A percentile compares a stretch with the other conserved stretches of the same genome.
phyloP scores from a whole-genome alignment of 2,797 vertebrate genomes.

The Leptoclinus maculatus region DNA sequence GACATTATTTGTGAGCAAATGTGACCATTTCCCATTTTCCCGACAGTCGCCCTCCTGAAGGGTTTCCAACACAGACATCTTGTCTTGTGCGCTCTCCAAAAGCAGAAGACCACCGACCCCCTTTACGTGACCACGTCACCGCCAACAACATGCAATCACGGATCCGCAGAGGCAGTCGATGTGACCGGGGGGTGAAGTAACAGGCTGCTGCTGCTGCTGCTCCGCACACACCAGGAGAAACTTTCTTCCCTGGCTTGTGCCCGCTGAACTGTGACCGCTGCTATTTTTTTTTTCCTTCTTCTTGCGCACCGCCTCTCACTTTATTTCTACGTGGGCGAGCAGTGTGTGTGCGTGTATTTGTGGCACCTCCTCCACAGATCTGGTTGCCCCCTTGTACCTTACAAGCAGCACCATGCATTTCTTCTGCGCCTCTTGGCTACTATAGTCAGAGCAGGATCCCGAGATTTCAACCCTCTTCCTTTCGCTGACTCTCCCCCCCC shows the following conservation, averaged over 20 bases:
- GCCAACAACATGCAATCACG: constrained; percentile 42
- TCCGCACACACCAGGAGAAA: constrained; percentile 45
- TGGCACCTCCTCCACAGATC: constrained; percentile 77
- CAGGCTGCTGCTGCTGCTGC: constrained; percentile 38
- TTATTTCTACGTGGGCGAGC: constrained; percentile 77
- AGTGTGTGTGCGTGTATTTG: constrained; percentile 47
- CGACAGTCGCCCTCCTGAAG: constrained; percentile 30
- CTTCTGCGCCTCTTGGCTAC: constrained; percentile 49
- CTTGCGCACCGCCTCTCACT: constrained; percentile 60
- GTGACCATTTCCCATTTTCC: constrained; percentile 44
- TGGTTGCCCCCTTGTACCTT: constrained; percentile 49
- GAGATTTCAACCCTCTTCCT: constrained; percentile 32
- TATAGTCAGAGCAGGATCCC: constrained; percentile 67
- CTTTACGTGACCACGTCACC: constrained; percentile 32
- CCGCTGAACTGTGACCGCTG: constrained; percentile 61
- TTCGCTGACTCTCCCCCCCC: background rate
- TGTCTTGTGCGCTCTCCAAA: constrained; percentile 43
- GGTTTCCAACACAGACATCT: constrained; percentile 47
- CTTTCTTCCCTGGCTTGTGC: constrained; percentile 47
- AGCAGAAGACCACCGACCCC: constrained; percentile 56
- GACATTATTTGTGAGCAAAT: constrained; percentile 28
- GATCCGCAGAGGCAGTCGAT: constrained; percentile 49
- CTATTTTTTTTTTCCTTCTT: background rate
- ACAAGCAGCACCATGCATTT: constrained; percentile 71
- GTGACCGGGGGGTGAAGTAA: constrained; percentile 55